Evolutionary conservation across 2,888 invertebrate genomes (phyloP).

Genomic region (Dolichopus griseipennis): DNA sequence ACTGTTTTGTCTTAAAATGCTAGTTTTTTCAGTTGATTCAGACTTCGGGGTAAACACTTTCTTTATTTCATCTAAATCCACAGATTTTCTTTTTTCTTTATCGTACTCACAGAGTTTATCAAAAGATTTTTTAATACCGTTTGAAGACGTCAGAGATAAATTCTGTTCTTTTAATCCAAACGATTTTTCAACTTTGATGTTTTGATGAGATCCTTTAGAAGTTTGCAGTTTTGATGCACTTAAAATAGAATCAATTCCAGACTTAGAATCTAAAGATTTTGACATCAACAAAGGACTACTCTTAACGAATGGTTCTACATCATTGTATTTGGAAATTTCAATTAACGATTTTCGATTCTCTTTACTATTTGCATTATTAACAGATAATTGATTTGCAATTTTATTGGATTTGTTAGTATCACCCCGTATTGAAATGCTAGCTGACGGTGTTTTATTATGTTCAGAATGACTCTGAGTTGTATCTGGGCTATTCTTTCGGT

Average conservation of each 20-base stretch:
- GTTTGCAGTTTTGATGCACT: neutral
- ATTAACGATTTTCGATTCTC: neutral
- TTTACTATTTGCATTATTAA: neutral
- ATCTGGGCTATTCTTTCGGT: constrained; percentile 17
- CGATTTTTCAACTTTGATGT: too few species aligned
- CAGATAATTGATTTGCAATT: neutral
- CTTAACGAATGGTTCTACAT: neutral
- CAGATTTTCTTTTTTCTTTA: neutral
- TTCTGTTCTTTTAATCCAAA: too few species aligned
- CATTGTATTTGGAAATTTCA: neutral
- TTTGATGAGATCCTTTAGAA: too few species aligned
- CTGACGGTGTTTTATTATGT: neutral
- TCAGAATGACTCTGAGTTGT: neutral
- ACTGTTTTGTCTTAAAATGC: neutral
- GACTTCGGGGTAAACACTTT: neutral
- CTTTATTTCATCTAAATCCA: neutral
- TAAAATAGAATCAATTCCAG: neutral
- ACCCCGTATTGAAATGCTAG: neutral
- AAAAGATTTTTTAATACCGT: too few species aligned
- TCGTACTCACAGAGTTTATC: neutral
- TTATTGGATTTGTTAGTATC: neutral
- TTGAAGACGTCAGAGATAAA: too few species aligned
- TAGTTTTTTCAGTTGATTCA: neutral
- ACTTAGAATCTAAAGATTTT: neutral
- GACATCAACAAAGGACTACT: neutral